Conservation (phyloP, 2,113 vertebrate species). For the Sciurus niger region DNA sequence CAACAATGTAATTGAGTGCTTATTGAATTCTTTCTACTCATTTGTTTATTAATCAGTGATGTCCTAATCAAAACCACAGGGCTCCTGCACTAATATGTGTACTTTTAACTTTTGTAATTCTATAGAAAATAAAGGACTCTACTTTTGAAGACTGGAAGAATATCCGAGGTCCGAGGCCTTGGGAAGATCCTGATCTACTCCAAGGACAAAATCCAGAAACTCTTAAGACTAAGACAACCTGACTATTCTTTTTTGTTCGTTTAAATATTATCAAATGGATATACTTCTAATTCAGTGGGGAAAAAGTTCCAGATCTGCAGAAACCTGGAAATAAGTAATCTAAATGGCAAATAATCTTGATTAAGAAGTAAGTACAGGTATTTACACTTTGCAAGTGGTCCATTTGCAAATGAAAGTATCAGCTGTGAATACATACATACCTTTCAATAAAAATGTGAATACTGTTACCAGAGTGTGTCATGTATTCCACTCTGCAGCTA, state of each 20-base stretch:
- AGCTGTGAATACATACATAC: background rate
- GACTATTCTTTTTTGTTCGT: slow-evolving; percentile 68
- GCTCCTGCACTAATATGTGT: slow-evolving; percentile 63
- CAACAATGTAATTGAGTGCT: background rate
- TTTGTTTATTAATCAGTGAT: slow-evolving; percentile 11
- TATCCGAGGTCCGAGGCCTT: slow-evolving; percentile 95
- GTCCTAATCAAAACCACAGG: slow-evolving; percentile 7
- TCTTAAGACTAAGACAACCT: slow-evolving; percentile 80
- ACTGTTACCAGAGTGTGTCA: slow-evolving; percentile 51
- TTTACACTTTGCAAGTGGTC: slow-evolving; percentile 50
- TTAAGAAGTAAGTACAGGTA: slow-evolving; percentile 74
- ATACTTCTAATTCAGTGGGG: slow-evolving; percentile 3
- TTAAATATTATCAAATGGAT: slow-evolving; percentile 48
- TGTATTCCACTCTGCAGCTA: background rate
- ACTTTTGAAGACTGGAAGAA: slow-evolving; percentile 95
- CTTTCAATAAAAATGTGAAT: slow-evolving; percentile 75
- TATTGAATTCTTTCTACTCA: background rate
- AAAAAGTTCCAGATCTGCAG: background rate
- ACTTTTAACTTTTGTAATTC: slow-evolving; percentile 78
- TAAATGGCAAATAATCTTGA: slow-evolving; percentile 41
- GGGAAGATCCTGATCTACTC: slow-evolving; percentile 94
- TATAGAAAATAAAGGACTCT: slow-evolving; percentile 92
- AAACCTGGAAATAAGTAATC: slow-evolving; percentile 50
- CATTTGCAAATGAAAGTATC: slow-evolving; percentile 65
- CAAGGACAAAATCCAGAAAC: slow-evolving; percentile 90